Evolutionary conservation across 2,888 invertebrate species (phyloP), one percentile per base, ranked within the genome.

Genomic region (Hirtodrosophila alboralis): DNA sequence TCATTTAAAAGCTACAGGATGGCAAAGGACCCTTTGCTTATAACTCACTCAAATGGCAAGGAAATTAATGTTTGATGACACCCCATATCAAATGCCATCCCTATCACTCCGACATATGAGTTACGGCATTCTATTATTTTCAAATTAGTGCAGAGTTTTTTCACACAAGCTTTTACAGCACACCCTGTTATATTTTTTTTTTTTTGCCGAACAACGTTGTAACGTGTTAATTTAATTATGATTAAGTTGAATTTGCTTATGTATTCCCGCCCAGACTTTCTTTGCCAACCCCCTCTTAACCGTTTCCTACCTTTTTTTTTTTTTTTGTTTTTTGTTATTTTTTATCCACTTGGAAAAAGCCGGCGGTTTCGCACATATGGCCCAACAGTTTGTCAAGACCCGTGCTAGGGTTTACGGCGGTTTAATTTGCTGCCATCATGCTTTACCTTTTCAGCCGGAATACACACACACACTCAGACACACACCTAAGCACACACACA

Each of bases 191-290:
- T 44, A 44, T 12, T 27, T n/a, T 27, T 40, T 12, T 12, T 8
- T 10, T 23, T 21, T 12, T n/a, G 26, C 7, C 33, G 36, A 38
- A 37, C 44, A 45, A 53, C 34, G 33, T 37, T 61, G 43, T 49
- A 49, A 60, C 59, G 61, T 69, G 66, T 69, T 69, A 69, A 69
- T 69, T 69, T 66, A 66, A 69, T 69, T 69, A 69, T 69, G 69
- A 66, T 69, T 69, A 66, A 69, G 66, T 66, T 56, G 59, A 62
- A 66, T 62, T 69, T 61, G 52, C 58, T 41, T 59, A 47, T 28
- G 45, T 23, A 5, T 5, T 27, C 21, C 23, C 40, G 7, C 8
- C 18, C 18, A 18, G n/a, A n/a, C 6, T 2, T 7, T 4, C 9
- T 28, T 9, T 8, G 13, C 10, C 8, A 1, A 13, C 5, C 30